Evolutionary conservation across 2,113 vertebrate species (phyloP).

Genomic region (Marcusenius ussheri): DNA sequence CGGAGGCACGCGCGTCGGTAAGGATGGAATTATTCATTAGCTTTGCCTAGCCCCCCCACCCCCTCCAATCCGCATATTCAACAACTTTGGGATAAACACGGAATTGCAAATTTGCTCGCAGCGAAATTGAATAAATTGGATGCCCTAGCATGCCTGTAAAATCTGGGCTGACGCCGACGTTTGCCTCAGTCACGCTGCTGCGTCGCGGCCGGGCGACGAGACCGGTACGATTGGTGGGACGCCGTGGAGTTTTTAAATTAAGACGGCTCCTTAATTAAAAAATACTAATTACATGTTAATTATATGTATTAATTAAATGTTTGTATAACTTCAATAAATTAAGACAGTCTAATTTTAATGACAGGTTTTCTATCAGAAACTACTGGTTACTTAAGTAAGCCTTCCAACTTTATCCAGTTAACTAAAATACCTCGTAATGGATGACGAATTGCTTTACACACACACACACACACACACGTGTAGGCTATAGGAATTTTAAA

Average conservation of each 20-base stretch:
- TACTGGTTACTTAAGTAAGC: not conserved
- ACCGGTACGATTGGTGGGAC: not conserved
- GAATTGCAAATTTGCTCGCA: constrained; percentile 56
- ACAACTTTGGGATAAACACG: constrained; percentile 53
- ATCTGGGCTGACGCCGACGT: constrained; percentile 19
- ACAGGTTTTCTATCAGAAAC: not conserved
- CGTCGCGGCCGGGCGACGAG: not conserved
- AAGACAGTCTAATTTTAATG: constrained; percentile 7
- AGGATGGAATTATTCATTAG: constrained; percentile 57
- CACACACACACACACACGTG: too few relatives aligned
- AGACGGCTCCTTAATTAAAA: not conserved
- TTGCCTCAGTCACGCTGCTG: not conserved
- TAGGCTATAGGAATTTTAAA: not conserved
- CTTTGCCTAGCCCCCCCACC: constrained; percentile 36
- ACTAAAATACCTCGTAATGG: not conserved
- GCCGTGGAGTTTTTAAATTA: constrained; percentile 5
- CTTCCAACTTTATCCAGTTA: not conserved
- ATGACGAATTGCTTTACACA: not conserved
- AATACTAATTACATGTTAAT: constrained; percentile 4
- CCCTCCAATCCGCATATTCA: constrained; percentile 37
- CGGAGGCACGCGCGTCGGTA: constrained; percentile 32
- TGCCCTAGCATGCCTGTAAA: constrained; percentile 47
- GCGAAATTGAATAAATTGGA: constrained; percentile 58
- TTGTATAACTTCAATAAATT: constrained; percentile 8
- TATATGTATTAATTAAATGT: constrained; percentile 11